Conservation (phyloP, 2,113 vertebrate species). For the Thalassarche chlororhynchos region DNA sequence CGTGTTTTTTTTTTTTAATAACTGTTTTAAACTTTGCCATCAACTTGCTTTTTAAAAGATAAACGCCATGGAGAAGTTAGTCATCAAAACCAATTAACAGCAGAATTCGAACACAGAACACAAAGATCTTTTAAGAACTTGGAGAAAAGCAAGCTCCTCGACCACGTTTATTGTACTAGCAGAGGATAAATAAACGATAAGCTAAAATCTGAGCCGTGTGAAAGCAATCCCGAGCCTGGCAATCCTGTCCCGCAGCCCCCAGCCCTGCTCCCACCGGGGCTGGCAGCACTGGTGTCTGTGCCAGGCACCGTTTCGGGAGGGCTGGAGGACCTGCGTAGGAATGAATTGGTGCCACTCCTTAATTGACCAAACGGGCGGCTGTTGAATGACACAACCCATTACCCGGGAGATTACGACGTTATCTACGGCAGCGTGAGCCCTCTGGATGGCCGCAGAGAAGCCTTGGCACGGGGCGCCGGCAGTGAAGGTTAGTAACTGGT, state of each 20-base stretch:
- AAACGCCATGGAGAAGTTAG: slow-evolving; percentile 29
- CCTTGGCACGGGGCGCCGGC: neutral
- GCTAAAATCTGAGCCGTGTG: neutral
- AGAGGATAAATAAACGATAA: slow-evolving; percentile 17
- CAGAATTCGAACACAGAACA: slow-evolving; percentile 47
- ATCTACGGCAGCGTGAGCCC: neutral
- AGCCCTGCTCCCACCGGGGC: neutral
- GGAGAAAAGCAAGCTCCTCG: slow-evolving; percentile 34
- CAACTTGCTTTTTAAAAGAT: neutral
- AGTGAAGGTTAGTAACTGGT: neutral
- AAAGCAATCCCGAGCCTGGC: neutral
- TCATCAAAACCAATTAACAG: slow-evolving; percentile 47
- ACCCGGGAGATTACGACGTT: neutral
- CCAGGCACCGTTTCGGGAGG: rapidly evolving
- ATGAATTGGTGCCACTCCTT: neutral
- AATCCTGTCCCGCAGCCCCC: neutral
- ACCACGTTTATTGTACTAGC: slow-evolving; percentile 2
- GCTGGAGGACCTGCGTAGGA: neutral
- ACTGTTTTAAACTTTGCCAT: slow-evolving; percentile 25
- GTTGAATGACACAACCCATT: neutral
- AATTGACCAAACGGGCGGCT: neutral
- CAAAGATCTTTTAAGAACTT: slow-evolving; percentile 34
- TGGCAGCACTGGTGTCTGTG: neutral
- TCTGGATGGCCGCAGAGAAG: neutral
- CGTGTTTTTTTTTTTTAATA: neutral